A percentile compares a stretch with the other conserved stretches of the same genome.
Conservation (phyloP, 2,113 vertebrate species). For the Pseudois nayaur region DNA sequence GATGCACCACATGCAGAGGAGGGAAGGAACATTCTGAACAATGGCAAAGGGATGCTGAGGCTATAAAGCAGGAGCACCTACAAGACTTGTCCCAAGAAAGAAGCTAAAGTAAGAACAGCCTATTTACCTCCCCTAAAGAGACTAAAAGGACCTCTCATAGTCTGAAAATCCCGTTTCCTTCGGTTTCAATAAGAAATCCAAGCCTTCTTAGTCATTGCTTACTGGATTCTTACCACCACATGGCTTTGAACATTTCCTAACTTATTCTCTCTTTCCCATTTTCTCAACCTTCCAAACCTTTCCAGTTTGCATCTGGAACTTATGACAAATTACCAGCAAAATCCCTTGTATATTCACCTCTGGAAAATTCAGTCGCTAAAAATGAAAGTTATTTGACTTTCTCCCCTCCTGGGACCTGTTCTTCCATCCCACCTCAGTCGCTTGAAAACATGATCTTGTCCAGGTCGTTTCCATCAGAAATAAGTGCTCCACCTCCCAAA, state of each 20-base stretch:
- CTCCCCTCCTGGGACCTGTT: not conserved
- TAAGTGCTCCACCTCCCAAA: not conserved
- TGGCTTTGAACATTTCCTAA: not conserved
- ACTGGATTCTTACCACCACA: not conserved
- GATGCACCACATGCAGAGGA: not conserved
- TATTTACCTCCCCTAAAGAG: not conserved
- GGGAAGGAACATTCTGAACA: not conserved
- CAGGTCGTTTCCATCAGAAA: not conserved
- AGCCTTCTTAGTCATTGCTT: not conserved
- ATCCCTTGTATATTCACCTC: not conserved
- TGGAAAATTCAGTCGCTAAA: not conserved
- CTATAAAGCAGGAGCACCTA: not conserved
- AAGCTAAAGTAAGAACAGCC: not conserved
- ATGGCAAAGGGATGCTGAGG: not conserved
- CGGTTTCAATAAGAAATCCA: not conserved
- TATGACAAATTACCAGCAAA: not conserved
- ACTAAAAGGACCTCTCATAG: not conserved
- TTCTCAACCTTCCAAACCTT: not conserved
- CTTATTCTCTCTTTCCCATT: not conserved
- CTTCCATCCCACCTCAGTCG: not conserved
- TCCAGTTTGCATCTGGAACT: not conserved
- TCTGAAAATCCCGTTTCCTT: not conserved
- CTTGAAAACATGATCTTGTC: not conserved
- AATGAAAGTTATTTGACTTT: not conserved
- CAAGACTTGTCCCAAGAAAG: not conserved